A percentile compares a stretch with the other conserved stretches of the same genome.
These are phyloP conservation scores for Chlorospingus flavigularis DNA, from an alignment of 2,797 vertebrate species.

Conservation along the genomic window DNA sequence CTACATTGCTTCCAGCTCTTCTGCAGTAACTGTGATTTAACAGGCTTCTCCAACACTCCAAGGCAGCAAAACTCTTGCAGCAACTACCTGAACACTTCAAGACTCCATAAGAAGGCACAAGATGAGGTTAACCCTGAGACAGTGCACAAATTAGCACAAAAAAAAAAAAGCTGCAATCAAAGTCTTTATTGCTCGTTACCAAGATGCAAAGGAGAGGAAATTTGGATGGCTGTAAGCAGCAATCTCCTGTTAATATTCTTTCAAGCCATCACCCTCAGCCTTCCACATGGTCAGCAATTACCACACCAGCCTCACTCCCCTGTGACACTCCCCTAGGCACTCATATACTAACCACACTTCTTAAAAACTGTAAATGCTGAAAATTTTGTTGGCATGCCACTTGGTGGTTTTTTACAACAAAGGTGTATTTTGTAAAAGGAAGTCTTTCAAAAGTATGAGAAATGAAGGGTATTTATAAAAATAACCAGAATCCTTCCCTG, in stretches of 20 bases:
- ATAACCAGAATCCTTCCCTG: neutral
- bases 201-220: neutral
- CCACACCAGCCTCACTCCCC: neutral
- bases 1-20: neutral
- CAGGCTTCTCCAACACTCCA: neutral
- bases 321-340: neutral
- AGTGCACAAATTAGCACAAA: neutral
- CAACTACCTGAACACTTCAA: neutral
- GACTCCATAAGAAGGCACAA: neutral
- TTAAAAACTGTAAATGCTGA: neutral
- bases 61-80: neutral
- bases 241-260: neutral
- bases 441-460: neutral
- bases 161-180: neutral
- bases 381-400: neutral
- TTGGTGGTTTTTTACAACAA: neutral
- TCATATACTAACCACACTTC: neutral
- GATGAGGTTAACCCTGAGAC: neutral
- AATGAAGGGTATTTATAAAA: conserved; percentile 22
- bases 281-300: conserved; percentile 4
- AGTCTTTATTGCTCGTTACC: neutral
- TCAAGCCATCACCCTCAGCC: neutral
- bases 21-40: neutral
- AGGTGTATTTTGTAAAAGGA: neutral
- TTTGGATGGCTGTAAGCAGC: neutral